Base-by-base conservation (phyloP, 1,140 invertebrate genomes). In the Battus philenor region DNA sequence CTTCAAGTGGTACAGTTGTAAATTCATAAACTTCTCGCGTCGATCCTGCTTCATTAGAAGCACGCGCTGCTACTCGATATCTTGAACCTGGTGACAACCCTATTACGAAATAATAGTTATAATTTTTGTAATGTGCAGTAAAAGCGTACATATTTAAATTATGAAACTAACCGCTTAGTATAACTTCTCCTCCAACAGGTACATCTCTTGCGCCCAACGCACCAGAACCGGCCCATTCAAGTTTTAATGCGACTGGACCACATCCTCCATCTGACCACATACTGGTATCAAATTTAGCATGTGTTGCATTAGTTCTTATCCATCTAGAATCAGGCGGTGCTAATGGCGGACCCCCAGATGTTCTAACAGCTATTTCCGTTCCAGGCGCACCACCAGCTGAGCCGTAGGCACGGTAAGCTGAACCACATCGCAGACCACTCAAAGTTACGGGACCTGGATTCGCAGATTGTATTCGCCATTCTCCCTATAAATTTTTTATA, bases 251-350 rank as follows among this genome's bases (percentile, higher is more conserved):
- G 1, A 86, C 75, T 0, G 82, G 75, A 0, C 82, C 82, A 50
- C 86, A 87, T 3, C 82, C 76, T 0, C 83, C 83, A 49, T 86
- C 83, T 17, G 59, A 67, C 86, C 86, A 87, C 34, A 59, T 59
- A 22, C 69, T 79, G 0, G 76, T 83, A 16, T 86, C 75, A 17
- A 87, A 79, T 32, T 68, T 64, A 0, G 84, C 74, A 31, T 81
- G 76, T 1, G 71, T 85, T 0, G 83, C 61, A 55, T 87, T 87
- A 0, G 74, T 70, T 43, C 79, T 67, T 7, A 86, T 84, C 86
- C 86, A 87, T 8, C 81, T 71, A 0, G 68, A 65, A 41, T 86
- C 83, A 17, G 74, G 61, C 17, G 86, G 80, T 2, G 83, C 79
- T 0, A 56, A 60, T 1, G 84, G 79, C 0, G 80, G 78, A 1